Conservation (phyloP, 2,797 vertebrate species). For the Lerista edwardsae region DNA sequence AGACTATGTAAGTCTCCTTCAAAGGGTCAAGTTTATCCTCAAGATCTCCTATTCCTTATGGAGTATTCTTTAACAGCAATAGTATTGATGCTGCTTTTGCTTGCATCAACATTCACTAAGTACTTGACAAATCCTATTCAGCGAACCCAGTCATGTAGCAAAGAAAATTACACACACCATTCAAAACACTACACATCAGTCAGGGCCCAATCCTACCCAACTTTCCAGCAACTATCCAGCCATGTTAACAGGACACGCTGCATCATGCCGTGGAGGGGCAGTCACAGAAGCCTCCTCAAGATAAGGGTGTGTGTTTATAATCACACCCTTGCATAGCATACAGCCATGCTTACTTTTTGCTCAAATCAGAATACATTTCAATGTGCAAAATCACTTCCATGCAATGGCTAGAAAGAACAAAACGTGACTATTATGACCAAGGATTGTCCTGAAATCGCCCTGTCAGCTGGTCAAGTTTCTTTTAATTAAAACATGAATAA, state of each 20-base stretch:
- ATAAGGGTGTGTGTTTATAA: background rate
- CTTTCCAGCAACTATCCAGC: too few relatives aligned
- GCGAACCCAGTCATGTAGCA: background rate
- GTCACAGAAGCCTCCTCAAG: too few relatives aligned
- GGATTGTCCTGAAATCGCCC: fast-evolving
- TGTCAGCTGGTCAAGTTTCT: background rate
- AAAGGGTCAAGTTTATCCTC: conserved; percentile 52
- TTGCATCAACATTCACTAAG: conserved; percentile 25
- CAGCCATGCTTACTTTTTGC: background rate
- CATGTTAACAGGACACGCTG: too few relatives aligned
- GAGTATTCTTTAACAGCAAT: conserved; percentile 56
- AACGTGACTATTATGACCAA: background rate
- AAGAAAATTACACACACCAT: conserved; percentile 12
- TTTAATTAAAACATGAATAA: background rate
- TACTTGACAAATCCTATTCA: background rate
- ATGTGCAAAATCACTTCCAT: background rate
- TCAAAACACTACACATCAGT: background rate
- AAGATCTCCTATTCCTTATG: conserved; percentile 36
- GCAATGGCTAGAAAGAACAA: background rate
- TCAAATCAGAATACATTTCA: background rate
- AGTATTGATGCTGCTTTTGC: conserved; percentile 22
- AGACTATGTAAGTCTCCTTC: conserved; percentile 38
- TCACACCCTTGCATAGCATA: background rate
- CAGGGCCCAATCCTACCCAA: too few relatives aligned
- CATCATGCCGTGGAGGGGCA: too few relatives aligned